phyloP scores from a whole-genome alignment of 1,140 invertebrate species.

The Paraescarpia echinospica region DNA sequence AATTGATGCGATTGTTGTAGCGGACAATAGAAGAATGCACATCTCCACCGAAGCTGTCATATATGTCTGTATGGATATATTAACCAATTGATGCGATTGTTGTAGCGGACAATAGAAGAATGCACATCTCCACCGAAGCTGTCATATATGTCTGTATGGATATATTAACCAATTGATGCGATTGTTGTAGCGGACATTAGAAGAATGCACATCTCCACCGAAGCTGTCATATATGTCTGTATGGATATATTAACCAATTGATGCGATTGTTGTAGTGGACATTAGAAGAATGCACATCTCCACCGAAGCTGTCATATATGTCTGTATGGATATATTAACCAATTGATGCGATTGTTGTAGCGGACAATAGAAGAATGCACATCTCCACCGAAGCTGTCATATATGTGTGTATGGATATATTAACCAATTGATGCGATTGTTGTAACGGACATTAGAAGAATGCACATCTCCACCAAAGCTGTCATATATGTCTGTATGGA shows the following conservation, averaged over 20 bases:
- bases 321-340: neutral
- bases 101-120: neutral
- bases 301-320: neutral
- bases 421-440: neutral
- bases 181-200: neutral
- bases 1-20: neutral
- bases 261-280: neutral
- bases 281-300: neutral
- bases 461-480: neutral
- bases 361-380: neutral
- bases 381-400: neutral
- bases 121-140: neutral
- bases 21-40: neutral
- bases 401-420: neutral
- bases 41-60: neutral
- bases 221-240: neutral
- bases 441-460: neutral
- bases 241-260: neutral
- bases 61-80: neutral
- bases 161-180: neutral
- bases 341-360: neutral
- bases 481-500: neutral
- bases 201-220: neutral
- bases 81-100: neutral
- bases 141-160: neutral